Evolutionary conservation across 1,140 invertebrate species (phyloP).

Genomic region (Neotoxoptera formosana): DNA sequence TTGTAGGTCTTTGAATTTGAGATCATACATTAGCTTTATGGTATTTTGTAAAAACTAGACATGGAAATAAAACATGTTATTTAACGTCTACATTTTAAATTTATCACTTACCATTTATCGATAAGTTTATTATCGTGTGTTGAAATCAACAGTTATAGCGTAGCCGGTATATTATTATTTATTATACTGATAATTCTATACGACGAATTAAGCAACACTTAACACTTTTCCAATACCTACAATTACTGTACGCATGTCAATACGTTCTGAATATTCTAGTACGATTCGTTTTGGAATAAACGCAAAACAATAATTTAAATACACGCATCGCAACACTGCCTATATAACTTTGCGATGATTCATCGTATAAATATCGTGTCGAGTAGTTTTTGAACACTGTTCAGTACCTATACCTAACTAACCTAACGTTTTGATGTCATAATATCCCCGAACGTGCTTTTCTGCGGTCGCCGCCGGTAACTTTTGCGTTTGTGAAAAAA

Average conservation of each 20-base stretch:
- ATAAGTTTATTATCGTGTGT: background rate
- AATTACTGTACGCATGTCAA: background rate
- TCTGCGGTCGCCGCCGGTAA: background rate
- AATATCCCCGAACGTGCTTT: background rate
- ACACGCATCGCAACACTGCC: background rate
- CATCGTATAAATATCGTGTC: background rate
- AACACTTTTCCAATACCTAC: background rate
- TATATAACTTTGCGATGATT: background rate
- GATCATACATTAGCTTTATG: background rate
- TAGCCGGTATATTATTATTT: background rate
- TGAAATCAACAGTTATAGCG: too few relatives aligned
- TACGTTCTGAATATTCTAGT: too few relatives aligned
- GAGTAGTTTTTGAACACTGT: background rate
- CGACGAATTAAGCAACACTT: background rate
- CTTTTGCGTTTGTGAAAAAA: background rate
- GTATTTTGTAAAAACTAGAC: background rate
- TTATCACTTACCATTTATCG: too few relatives aligned
- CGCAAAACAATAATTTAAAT: too few relatives aligned
- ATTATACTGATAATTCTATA: background rate
- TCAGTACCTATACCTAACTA: background rate
- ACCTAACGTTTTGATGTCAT: conserved; percentile 1
- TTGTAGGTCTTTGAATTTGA: background rate
- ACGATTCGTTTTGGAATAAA: background rate
- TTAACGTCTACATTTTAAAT: background rate
- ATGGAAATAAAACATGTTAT: background rate